Base-by-base conservation (phyloP, 2,113 vertebrate species). In the Nematolebias whitei region DNA sequence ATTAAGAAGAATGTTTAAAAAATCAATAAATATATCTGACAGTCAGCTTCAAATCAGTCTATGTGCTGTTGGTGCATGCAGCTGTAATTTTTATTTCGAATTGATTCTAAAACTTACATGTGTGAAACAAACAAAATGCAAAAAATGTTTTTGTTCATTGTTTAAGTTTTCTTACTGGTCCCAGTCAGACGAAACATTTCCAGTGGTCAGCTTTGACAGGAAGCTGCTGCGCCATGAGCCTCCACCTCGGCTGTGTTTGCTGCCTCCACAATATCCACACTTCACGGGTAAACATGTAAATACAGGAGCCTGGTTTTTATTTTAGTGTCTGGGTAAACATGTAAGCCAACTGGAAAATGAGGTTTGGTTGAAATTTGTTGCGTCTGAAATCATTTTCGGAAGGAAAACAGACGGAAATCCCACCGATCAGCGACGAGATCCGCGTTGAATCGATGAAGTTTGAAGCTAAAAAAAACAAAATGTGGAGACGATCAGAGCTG, bases 231-330 rank as follows among this genome's bases (percentile, higher is more conserved):
- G 5, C 22, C 35, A 40, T 3, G 1, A 19, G 35, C 45, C 57
- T 68, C 49, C n/a, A 18, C 19, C 29, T 8, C 16, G 14, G 47
- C 16, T 79, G 77, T 79, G 77, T 79, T 79, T 74, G 77, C 65
- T 74, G 44, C 44, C 5, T 6, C 32, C 44, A 61, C 15, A 70
- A 39, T 20, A 50, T 24, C 12, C 0, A 26, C 6, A 24, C 1
- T 56, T 70, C 74, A 32, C 19, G 4, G 1, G 3, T 14, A 24
- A 61, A 4, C n/a, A 2, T 9, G 8, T 3, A 9, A 1, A 3
- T 20, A 5, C 15, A 47, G 0, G 1, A 26, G 8, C 1, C n/a
- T 54, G 5, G n/a, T 70, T 48, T 24, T 5, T 12, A 12, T 35
- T 20, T 5, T 1, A 9, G 2, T 41, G 8, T 5, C 0, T 50